Evolutionary conservation across 2,113 vertebrate species (phyloP).

Genomic region (Mustelus asterias): DNA sequence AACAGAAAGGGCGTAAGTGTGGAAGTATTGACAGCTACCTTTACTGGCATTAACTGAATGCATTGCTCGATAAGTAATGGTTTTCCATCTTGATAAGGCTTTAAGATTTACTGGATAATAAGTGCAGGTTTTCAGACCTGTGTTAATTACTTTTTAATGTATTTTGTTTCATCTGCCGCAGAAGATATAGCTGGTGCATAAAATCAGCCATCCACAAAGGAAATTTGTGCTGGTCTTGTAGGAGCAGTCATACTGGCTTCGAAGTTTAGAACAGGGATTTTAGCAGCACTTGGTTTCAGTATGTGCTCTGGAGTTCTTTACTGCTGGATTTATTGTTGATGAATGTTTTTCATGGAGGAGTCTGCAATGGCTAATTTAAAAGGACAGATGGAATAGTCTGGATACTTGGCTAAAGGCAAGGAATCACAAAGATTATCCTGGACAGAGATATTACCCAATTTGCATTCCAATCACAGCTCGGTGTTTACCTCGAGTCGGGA

Average conservation of each 20-base stretch:
- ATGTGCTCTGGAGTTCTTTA: not conserved
- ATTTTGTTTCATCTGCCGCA: not conserved
- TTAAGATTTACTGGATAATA: not conserved
- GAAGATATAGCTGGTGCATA: not conserved
- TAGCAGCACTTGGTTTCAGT: too few relatives aligned
- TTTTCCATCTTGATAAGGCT: not conserved
- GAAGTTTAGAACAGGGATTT: not conserved
- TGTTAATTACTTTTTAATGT: not conserved
- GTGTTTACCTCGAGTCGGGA: not conserved
- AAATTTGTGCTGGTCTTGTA: not conserved
- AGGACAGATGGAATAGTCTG: not conserved
- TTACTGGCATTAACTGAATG: not conserved
- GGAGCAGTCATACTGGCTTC: not conserved
- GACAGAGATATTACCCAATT: not conserved
- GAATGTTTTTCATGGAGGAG: not conserved
- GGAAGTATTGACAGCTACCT: not conserved
- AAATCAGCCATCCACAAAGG: slow-evolving; percentile 2
- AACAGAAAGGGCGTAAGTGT: not conserved
- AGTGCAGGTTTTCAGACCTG: not conserved
- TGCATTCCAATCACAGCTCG: not conserved
- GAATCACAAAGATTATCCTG: not conserved
- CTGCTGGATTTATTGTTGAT: not conserved
- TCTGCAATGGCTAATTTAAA: not conserved
- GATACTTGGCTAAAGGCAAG: not conserved
- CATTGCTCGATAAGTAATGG: not conserved